A percentile compares a stretch with the other conserved stretches of the same genome.
Evolutionary conservation across 2,888 invertebrate genomes (phyloP).

Genomic region (Parnassius glacialis): DNA sequence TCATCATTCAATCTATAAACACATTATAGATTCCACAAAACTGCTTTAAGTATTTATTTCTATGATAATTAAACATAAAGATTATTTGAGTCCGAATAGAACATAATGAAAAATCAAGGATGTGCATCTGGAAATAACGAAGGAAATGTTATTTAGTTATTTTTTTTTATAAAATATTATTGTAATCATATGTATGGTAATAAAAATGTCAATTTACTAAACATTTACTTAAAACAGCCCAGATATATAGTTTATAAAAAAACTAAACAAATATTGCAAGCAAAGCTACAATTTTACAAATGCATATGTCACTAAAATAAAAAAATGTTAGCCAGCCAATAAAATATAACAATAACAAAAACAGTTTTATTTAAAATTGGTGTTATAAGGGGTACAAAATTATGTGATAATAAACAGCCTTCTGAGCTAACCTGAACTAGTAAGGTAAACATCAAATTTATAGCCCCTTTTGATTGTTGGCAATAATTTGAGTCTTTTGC

Average conservation of each 20-base stretch:
- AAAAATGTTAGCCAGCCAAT: slow-evolving; percentile 16
- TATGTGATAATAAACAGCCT: slow-evolving; percentile 30
- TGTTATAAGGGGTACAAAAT: slow-evolving; percentile 36
- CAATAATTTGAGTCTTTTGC: slow-evolving; percentile 88
- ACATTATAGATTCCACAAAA: no score
- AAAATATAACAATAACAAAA: slow-evolving; percentile 18
- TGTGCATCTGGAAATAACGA: no score
- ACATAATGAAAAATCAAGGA: no score
- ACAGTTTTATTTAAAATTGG: slow-evolving; percentile 17
- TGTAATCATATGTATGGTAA: no score
- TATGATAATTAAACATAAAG: no score
- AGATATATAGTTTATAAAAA: background rate
- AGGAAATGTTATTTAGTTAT: no score
- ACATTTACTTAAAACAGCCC: no score
- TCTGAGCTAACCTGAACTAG: slow-evolving; percentile 89
- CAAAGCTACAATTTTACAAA: slow-evolving; percentile 6
- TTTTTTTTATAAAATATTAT: no score
- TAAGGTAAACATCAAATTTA: slow-evolving; percentile 91
- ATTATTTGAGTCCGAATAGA: no score
- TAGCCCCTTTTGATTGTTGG: slow-evolving; percentile 91
- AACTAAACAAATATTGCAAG: background rate
- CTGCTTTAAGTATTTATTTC: no score
- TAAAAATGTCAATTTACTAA: no score
- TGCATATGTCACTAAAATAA: slow-evolving; percentile 3
- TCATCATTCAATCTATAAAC: no score